Conservation (phyloP, 1,140 invertebrate genomes). For the Drosophila kanapiae region DNA sequence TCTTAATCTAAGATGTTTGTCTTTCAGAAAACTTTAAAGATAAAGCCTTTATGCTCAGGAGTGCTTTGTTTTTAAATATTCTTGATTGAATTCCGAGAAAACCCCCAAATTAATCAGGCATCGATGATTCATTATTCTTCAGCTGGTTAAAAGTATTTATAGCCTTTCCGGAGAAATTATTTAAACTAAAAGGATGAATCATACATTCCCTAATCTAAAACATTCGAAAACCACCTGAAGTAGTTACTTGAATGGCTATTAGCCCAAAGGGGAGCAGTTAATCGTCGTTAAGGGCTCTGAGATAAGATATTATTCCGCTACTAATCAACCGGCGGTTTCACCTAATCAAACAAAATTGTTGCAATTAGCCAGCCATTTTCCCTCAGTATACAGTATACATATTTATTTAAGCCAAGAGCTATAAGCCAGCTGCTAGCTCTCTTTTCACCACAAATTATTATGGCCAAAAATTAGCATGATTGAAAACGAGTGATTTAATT, state of each 20-base stretch:
- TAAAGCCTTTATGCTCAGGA: background rate
- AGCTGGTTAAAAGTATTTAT: background rate
- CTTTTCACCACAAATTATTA: constrained; percentile 19
- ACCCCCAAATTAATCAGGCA: background rate
- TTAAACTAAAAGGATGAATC: background rate
- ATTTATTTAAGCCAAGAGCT: constrained; percentile 13
- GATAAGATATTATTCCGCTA: constrained; percentile 43
- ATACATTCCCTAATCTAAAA: background rate
- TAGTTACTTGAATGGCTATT: constrained; percentile 1
- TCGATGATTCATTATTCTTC: background rate
- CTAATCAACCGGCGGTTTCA: constrained; percentile 22
- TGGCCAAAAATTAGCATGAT: constrained; percentile 38
- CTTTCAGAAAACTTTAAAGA: background rate
- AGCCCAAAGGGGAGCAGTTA: background rate
- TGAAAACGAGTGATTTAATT: constrained; percentile 40
- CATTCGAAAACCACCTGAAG: constrained; percentile 6
- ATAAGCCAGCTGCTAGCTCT: background rate
- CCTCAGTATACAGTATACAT: background rate
- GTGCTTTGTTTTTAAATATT: background rate
- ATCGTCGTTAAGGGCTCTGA: constrained; percentile 9
- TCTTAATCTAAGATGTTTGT: background rate
- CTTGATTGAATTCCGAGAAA: background rate
- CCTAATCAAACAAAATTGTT: constrained; percentile 45
- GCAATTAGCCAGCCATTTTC: constrained; percentile 27
- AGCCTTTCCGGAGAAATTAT: background rate